These are phyloP conservation scores for Myripristis murdjan DNA, from an alignment of 2,797 vertebrate genomes.

Conservation along the genomic window DNA sequence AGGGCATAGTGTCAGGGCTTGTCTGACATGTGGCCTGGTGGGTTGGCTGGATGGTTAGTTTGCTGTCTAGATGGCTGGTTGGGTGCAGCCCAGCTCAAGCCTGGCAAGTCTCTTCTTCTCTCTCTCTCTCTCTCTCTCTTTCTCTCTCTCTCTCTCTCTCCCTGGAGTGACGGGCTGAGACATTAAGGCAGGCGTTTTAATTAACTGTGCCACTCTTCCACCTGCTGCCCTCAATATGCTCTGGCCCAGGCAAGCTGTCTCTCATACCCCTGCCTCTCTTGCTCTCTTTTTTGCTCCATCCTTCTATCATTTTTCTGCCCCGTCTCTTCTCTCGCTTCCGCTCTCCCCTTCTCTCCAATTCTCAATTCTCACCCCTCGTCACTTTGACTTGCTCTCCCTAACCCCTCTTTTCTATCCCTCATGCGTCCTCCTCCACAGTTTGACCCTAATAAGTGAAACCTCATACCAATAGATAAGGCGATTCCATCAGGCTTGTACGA, in stretches of 20 bases:
- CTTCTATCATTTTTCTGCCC: slow-evolving; percentile 21
- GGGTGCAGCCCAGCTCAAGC: slow-evolving; percentile 75
- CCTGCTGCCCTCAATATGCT: slow-evolving; percentile 87
- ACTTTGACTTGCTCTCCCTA: slow-evolving; percentile 42
- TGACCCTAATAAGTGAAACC: slow-evolving; percentile 78
- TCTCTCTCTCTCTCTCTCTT: slow-evolving; percentile 27
- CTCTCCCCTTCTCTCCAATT: slow-evolving; percentile 55
- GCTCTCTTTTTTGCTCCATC: slow-evolving; percentile 63
- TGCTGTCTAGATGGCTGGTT: slow-evolving; percentile 72
- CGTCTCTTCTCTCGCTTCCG: slow-evolving; percentile 24
- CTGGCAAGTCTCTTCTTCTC: slow-evolving; percentile 68
- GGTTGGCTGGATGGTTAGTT: slow-evolving; percentile 75
- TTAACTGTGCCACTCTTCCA: slow-evolving; percentile 86
- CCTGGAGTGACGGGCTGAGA: slow-evolving; percentile 83
- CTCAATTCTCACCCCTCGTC: slow-evolving; percentile 63
- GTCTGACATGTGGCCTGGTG: slow-evolving; percentile 84
- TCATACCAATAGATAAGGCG: slow-evolving; percentile 72
- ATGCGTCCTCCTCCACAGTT: slow-evolving; percentile 48
- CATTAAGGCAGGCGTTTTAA: slow-evolving; percentile 87
- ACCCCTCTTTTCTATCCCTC: slow-evolving; percentile 49
- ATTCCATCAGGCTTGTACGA: slow-evolving; percentile 72
- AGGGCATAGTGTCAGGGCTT: slow-evolving; percentile 81
- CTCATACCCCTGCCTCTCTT: slow-evolving; percentile 71
- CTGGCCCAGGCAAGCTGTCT: slow-evolving; percentile 82
- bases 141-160: slow-evolving; percentile 54